A percentile compares a stretch with the other conserved stretches of the same genome.
Evolutionary conservation across 2,113 vertebrate species (phyloP).

Genomic region (Leucopsar rothschildi): DNA sequence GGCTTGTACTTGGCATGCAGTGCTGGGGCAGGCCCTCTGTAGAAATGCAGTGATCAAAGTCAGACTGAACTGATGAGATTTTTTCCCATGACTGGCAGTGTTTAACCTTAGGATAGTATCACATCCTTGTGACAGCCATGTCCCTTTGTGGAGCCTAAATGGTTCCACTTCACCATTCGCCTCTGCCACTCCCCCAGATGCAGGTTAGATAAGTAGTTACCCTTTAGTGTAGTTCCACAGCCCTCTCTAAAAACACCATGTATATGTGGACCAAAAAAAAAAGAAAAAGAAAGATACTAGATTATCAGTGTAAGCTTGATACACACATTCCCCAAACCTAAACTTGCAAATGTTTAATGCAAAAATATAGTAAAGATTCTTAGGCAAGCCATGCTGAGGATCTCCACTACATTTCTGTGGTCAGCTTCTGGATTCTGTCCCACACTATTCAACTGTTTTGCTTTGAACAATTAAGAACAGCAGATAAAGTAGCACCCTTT

Average conservation of each 20-base stretch:
- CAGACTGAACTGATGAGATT: background rate
- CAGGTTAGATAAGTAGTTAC: background rate
- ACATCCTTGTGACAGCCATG: background rate
- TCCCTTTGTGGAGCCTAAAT: background rate
- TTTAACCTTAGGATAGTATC: background rate
- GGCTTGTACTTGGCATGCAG: background rate
- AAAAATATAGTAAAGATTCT: background rate
- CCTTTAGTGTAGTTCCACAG: background rate
- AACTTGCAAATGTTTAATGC: background rate
- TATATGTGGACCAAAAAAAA: background rate
- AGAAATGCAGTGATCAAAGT: constrained; percentile 3
- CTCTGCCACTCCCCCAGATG: background rate
- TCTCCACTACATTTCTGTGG: background rate
- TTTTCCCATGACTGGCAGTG: background rate
- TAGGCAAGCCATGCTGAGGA: background rate
- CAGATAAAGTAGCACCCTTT: background rate
- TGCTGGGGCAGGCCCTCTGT: background rate
- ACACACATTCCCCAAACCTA: background rate
- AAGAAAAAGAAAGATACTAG: background rate
- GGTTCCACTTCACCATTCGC: background rate
- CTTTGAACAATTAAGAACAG: background rate
- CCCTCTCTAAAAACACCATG: background rate
- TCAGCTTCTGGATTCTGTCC: background rate
- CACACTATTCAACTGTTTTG: background rate
- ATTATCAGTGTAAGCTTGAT: background rate